Percentiles rank a stretch among this genome's conserved stretches.
Evolutionary conservation across 2,797 vertebrate species (phyloP).

Genomic region (Vespertilio murinus): DNA sequence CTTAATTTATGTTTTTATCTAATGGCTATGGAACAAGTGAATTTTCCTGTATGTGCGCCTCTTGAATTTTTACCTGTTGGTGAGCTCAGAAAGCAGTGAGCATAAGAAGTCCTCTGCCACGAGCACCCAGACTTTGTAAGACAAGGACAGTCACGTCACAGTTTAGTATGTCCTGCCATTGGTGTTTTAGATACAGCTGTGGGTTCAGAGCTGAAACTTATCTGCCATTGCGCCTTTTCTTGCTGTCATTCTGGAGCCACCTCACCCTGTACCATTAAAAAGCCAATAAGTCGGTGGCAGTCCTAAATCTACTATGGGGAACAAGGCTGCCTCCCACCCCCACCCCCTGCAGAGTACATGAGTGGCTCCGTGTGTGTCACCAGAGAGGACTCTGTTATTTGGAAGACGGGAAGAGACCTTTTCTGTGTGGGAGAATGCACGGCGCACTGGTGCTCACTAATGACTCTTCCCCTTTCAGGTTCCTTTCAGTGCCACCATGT

Average conservation of each 20-base stretch:
- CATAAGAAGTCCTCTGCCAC: background rate
- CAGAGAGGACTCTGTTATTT: background rate
- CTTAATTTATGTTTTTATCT: conserved; percentile 8
- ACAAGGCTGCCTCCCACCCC: background rate
- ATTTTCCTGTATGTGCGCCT: background rate
- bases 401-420: background rate
- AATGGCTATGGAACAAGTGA: background rate
- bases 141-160: background rate
- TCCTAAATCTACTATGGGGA: background rate
- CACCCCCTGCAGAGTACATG: background rate
- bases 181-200: background rate
- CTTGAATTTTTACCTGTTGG: background rate
- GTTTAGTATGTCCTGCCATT: conserved; percentile 46
- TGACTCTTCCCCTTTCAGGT: conserved; percentile 85
- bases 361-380: background rate
- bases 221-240: background rate
- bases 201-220: background rate
- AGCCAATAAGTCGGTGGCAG: background rate
- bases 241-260: conserved; percentile 18
- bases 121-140: background rate
- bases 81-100: conserved; percentile 38
- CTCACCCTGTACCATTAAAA: background rate
- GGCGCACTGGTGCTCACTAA: background rate
- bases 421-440: background rate
- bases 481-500: conserved; percentile 95